Percentiles rank a stretch among this genome's conserved stretches.
These are phyloP conservation scores for Chymomyza caudatula DNA, from an alignment of 2,888 invertebrate species.

Conservation along the genomic window DNA sequence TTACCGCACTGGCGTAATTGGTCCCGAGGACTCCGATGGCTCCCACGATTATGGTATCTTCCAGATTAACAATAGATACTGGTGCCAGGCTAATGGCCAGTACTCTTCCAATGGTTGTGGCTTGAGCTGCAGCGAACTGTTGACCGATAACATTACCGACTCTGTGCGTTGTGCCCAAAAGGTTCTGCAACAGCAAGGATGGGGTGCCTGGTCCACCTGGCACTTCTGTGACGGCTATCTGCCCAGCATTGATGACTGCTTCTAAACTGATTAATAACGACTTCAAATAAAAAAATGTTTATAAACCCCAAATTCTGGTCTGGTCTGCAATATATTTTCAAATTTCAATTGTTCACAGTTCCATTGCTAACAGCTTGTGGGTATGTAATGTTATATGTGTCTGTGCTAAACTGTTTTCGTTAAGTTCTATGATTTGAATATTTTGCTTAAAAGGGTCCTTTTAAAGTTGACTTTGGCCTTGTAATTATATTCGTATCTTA, in stretches of 20 bases:
- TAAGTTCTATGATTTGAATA: background rate
- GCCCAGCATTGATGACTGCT: slow-evolving; percentile 41
- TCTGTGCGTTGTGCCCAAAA: slow-evolving; percentile 65
- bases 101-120: slow-evolving; percentile 54
- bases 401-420: background rate
- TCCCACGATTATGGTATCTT: slow-evolving; percentile 72
- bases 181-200: slow-evolving; percentile 66
- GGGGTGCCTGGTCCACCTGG: slow-evolving; percentile 66
- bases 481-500: too few relatives aligned
- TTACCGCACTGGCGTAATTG: slow-evolving; percentile 76
- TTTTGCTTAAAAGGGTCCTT: background rate
- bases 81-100: slow-evolving; percentile 54
- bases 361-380: background rate
- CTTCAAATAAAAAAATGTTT: background rate
- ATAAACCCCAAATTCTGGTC: too few relatives aligned
- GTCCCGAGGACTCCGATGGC: slow-evolving; percentile 78
- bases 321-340: too few relatives aligned
- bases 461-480: too few relatives aligned
- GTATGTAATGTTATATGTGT: background rate
- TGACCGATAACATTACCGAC: slow-evolving; percentile 60
- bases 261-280: slow-evolving; percentile 23
- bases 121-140: slow-evolving; percentile 45
- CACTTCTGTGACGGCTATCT: slow-evolving; percentile 39
- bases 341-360: background rate
- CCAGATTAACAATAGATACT: slow-evolving; percentile 64